Base-by-base conservation (phyloP, 1,140 invertebrate genomes). In the Acyrthosiphon pisum region DNA sequence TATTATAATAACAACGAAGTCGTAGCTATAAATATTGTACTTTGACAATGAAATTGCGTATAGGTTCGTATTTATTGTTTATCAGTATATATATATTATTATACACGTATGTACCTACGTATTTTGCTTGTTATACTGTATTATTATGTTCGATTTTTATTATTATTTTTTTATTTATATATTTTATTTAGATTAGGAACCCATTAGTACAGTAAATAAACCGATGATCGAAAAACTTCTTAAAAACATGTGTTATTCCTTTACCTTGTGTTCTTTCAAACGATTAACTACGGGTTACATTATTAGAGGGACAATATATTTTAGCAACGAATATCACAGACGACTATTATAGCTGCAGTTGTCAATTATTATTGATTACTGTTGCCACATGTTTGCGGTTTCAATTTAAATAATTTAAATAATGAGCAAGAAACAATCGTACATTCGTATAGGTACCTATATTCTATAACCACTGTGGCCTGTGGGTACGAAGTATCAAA, bases 101-200 rank as follows among this genome's bases (percentile, higher is more conserved):
- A 44, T 84, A 84, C 60, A 50, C 87, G 60, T 76, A 76, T 84
- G 22, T 84, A 76, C 30, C 60, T 76, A 76, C 60, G 60, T 84
- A 84, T 84, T 84, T 48, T 92, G 91, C 91, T 92, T 92, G 91
- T 92, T 92, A 92, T 53, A 92, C 91, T 83, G 48, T 84, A 87
- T 48, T 87, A 92, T 92, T 92, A 84, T 92, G 46, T 92, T 92
- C 46, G 30, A 83, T 22, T 91, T 91, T 91, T 83, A 92, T 92
- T 92, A 83, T 84, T 83, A 81, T 83, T 83, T 84, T 92, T 83
- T 37, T 92, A 92, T 92, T 84, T 35, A 92, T 84, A 92, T 84
- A 92, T 84, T 92, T 92, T 92, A 92, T 92, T 84, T 92, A 92
- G 76, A 53, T 53, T n/a, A 76, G 60, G 81, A 53, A 92, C 68